Percentiles rank a stretch among this genome's conserved stretches.
phyloP scores from a whole-genome alignment of 2,113 vertebrate genomes.

The Opisthocomus hoazin region DNA sequence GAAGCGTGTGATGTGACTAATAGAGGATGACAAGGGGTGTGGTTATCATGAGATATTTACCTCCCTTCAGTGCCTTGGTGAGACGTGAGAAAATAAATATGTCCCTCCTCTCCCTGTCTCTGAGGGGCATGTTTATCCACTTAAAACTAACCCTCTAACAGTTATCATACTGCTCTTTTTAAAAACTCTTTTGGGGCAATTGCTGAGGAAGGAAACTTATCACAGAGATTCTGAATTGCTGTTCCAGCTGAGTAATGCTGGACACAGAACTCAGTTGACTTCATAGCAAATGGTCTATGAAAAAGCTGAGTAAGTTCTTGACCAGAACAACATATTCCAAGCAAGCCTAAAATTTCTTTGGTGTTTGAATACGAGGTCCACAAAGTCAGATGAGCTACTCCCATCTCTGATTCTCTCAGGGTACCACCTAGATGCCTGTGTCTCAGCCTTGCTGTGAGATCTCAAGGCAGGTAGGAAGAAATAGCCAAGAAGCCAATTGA shows the following conservation, averaged over 20 bases:
- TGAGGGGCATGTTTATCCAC: conserved; percentile 29
- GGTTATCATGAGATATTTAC: conserved; percentile 64
- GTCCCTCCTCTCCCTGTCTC: conserved; percentile 2
- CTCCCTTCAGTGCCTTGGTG: conserved; percentile 46
- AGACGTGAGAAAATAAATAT: conserved; percentile 45
- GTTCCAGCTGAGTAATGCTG: neutral
- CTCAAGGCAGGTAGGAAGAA: neutral
- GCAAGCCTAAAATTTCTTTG: neutral
- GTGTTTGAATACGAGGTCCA: neutral
- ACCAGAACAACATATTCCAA: neutral
- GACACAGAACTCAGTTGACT: neutral
- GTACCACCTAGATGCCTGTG: neutral
- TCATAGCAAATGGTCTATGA: neutral
- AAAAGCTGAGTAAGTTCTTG: neutral
- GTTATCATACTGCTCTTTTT: neutral
- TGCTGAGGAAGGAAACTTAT: conserved; percentile 27
- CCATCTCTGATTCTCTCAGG: neutral
- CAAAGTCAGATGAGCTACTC: neutral
- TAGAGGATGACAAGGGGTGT: conserved; percentile 68
- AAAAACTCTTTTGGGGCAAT: neutral
- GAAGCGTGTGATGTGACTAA: conserved; percentile 74
- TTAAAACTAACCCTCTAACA: neutral
- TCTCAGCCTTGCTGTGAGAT: neutral
- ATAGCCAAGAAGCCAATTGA: neutral
- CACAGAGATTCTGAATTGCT: neutral